Conservation (phyloP, 2,797 vertebrate species). For the Tadarida brasiliensis region DNA sequence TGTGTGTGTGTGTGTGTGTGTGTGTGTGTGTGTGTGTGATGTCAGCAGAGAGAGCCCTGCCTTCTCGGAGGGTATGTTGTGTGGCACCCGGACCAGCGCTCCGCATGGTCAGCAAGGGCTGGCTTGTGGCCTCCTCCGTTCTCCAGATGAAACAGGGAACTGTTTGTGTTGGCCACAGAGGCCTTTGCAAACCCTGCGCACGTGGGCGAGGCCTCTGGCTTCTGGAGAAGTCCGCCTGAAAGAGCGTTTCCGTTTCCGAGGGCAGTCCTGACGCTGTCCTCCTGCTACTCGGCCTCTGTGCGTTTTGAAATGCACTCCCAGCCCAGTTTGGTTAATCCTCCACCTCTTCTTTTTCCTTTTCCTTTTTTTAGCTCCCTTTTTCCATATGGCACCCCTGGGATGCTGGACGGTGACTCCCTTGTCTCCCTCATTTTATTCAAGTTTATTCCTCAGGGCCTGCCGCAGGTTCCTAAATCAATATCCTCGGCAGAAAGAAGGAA, state of each 20-base stretch:
- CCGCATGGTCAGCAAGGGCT: background rate
- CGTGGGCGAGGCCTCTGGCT: background rate
- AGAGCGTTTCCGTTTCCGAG: slow-evolving; percentile 59
- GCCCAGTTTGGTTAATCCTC: background rate
- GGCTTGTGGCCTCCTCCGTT: slow-evolving; percentile 21
- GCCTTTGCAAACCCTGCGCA: background rate
- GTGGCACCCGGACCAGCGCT: background rate
- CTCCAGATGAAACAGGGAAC: slow-evolving; percentile 39
- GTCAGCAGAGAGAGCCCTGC: background rate
- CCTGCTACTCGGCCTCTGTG: background rate
- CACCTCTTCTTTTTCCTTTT: too few species aligned
- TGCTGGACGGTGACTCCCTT: too few species aligned
- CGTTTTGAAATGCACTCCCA: background rate
- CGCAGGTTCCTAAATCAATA: too few species aligned
- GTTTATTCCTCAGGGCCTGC: too few species aligned
- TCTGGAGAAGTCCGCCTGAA: slow-evolving; percentile 44
- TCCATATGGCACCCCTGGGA: too few species aligned
- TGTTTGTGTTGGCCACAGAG: slow-evolving; percentile 58
- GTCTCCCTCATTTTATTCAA: too few species aligned
- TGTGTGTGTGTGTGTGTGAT: too few species aligned
- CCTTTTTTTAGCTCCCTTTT: too few species aligned
- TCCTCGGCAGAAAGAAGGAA: too few species aligned
- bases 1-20: too few species aligned
- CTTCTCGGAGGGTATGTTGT: background rate
- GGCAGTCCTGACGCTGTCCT: slow-evolving; percentile 33